Conservation (phyloP, 2,113 vertebrate species). For the Charadrius vociferus region DNA sequence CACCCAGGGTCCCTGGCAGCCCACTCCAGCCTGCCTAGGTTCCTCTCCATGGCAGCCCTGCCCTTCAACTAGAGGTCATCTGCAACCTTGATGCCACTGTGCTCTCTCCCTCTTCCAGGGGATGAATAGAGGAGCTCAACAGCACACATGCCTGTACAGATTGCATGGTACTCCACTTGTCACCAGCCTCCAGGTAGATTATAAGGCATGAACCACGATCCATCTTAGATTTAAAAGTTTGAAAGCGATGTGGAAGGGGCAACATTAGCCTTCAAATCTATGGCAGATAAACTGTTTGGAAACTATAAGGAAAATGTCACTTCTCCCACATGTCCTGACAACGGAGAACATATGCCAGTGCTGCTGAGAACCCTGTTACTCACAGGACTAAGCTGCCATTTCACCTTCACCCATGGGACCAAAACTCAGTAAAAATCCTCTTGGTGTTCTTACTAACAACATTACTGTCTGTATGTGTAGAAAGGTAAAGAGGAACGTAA, state of each 20-base stretch:
- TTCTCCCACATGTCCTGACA: not conserved
- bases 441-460: not conserved
- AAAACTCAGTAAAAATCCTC: not conserved
- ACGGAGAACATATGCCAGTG: not conserved
- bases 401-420: not conserved
- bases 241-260: not conserved
- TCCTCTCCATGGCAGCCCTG: not conserved
- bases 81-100: not conserved
- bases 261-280: not conserved
- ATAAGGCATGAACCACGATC: not conserved
- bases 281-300: not conserved
- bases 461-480: not conserved
- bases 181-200: not conserved
- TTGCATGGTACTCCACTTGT: too few relatives aligned
- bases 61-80: not conserved
- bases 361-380: not conserved
- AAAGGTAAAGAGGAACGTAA: not conserved
- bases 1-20: not conserved
- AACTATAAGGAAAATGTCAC: not conserved
- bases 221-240: not conserved
- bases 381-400: not conserved
- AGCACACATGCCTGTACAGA: not conserved
- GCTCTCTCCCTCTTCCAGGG: not conserved
- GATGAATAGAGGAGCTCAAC: not conserved
- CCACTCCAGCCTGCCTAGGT: not conserved